A percentile compares a stretch with the other conserved stretches of the same genome.
These are phyloP conservation scores for Paradisaea rubra DNA, from an alignment of 2,113 vertebrate genomes.

Conservation along the genomic window DNA sequence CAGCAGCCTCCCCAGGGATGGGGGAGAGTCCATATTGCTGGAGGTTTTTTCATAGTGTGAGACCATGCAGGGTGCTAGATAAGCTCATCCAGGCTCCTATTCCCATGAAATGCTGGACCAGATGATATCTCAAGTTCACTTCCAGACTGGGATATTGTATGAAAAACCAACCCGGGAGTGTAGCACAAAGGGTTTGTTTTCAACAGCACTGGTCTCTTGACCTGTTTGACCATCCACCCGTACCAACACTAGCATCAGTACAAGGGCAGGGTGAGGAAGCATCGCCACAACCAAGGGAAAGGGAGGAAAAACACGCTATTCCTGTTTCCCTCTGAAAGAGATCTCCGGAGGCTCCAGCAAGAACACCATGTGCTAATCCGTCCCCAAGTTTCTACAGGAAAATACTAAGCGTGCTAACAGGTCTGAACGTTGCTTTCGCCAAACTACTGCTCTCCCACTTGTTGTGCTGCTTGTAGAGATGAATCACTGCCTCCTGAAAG, in stretches of 20 bases:
- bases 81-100: background rate
- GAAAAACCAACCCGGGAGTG: background rate
- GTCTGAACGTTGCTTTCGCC: background rate
- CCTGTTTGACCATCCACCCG: background rate
- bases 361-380: background rate
- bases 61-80: background rate
- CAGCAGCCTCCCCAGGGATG: background rate
- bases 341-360: background rate
- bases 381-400: background rate
- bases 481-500: constrained; percentile 12
- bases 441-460: background rate
- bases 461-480: background rate
- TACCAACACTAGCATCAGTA: background rate
- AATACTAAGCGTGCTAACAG: background rate
- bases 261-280: background rate
- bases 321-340: background rate
- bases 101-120: rapidly evolving
- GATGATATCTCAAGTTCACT: background rate
- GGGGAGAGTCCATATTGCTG: background rate
- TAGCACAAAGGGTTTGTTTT: background rate
- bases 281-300: background rate
- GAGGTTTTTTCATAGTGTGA: background rate
- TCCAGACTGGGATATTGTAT: background rate
- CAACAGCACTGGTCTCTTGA: background rate
- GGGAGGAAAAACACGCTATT: background rate